phyloP scores from a whole-genome alignment of 1,140 invertebrate genomes.

The Pogonomyrmex californicus region DNA sequence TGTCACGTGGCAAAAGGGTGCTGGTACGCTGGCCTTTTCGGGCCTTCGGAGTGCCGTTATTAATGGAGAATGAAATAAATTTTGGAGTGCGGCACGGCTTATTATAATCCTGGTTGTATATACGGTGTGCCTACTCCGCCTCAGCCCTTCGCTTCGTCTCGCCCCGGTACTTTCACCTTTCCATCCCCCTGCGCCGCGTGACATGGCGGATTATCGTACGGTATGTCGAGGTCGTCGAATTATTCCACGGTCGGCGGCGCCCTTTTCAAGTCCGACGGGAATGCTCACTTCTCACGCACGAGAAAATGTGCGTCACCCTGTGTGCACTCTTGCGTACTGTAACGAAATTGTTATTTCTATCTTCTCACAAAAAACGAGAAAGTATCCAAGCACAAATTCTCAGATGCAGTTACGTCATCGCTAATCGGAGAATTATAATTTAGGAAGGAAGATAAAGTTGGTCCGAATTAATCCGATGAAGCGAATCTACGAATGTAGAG shows the following conservation, averaged over 20 bases:
- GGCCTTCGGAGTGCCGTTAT: slow-evolving; percentile 60
- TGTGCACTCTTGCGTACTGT: not conserved
- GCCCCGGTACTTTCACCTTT: slow-evolving; percentile 26
- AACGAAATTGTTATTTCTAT: slow-evolving; percentile 1
- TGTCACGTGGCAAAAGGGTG: slow-evolving; percentile 71
- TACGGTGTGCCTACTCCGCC: slow-evolving; percentile 39
- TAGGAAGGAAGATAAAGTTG: not conserved
- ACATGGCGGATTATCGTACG: slow-evolving; percentile 71
- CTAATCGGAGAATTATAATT: not conserved
- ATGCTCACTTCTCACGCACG: slow-evolving; percentile 65
- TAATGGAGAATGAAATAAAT: slow-evolving; percentile 76
- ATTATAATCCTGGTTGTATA: slow-evolving; percentile 74
- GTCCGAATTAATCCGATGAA: not conserved
- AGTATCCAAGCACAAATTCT: not conserved
- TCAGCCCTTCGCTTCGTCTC: slow-evolving; percentile 22
- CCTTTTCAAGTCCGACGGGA: slow-evolving; percentile 54
- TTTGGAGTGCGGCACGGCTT: slow-evolving; percentile 70
- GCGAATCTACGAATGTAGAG: not conserved
- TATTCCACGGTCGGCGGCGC: slow-evolving; percentile 37
- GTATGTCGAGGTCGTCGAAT: slow-evolving; percentile 67
- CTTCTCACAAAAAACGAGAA: not conserved
- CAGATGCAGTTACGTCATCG: not conserved
- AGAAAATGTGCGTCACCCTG: slow-evolving; percentile 12
- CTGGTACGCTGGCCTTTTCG: slow-evolving; percentile 43
- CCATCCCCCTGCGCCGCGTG: not conserved